Percentiles rank a stretch among this genome's conserved stretches.
These are phyloP conservation scores for Proteles cristata DNA, from an alignment of 2,113 vertebrate species.

Conservation along the genomic window DNA sequence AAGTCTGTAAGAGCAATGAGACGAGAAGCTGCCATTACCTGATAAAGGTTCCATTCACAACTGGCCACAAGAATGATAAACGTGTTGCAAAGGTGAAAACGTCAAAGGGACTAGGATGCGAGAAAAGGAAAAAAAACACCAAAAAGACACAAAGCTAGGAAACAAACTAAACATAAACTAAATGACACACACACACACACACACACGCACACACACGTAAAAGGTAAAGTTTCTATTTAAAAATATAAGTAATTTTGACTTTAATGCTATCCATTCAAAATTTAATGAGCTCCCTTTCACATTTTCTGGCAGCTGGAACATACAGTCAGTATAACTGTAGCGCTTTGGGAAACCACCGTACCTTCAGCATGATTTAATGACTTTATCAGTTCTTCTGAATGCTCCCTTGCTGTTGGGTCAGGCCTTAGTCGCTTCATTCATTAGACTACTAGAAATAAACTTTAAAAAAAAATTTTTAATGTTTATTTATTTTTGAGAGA, in stretches of 20 bases:
- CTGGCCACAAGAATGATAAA: neutral
- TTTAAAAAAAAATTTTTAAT: neutral
- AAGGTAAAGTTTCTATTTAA: neutral
- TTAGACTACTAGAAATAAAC: neutral
- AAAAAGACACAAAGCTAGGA: neutral
- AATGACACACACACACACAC: neutral
- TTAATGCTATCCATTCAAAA: neutral
- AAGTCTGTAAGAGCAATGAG: neutral
- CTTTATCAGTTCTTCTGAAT: constrained; percentile 8
- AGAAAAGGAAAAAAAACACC: neutral
- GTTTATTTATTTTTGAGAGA: too few relatives aligned
- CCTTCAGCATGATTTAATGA: neutral
- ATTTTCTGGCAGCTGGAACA: neutral
- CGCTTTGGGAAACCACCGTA: neutral
- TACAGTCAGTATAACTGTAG: neutral
- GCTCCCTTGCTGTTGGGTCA: neutral
- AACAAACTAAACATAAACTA: constrained; percentile 27
- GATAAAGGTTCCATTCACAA: neutral
- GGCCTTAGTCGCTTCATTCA: neutral
- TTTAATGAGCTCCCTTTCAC: neutral
- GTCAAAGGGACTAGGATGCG: neutral
- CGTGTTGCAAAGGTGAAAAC: neutral
- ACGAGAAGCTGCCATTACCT: neutral
- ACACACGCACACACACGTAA: neutral
- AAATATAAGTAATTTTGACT: neutral